A percentile compares a stretch with the other conserved stretches of the same genome.
phyloP scores from a whole-genome alignment of 2,888 invertebrate species.

The Oligia latruncula region DNA sequence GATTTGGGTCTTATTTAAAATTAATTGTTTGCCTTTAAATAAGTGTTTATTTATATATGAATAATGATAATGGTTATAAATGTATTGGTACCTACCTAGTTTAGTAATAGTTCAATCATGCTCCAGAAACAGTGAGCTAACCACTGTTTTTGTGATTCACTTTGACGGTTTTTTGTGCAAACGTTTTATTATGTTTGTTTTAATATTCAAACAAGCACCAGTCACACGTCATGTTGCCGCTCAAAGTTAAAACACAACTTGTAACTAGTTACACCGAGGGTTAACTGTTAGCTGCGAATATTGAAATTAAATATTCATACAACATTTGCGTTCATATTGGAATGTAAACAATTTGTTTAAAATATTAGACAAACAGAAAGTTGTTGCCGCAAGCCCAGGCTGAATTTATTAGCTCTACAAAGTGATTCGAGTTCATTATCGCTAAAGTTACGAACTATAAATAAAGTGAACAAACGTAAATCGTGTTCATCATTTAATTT shows the following conservation, averaged over 20 bases:
- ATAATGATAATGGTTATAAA: neutral
- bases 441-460: slow-evolving; percentile 64
- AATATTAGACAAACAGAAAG: slow-evolving; percentile 56
- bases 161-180: too few species aligned
- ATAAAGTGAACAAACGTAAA: slow-evolving; percentile 60
- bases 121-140: too few species aligned
- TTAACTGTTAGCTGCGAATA: slow-evolving; percentile 21
- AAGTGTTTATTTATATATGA: neutral
- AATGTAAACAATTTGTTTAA: slow-evolving; percentile 56
- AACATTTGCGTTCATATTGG: slow-evolving; percentile 40
- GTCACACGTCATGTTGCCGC: slow-evolving; percentile 7
- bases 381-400: slow-evolving; percentile 45
- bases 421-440: slow-evolving; percentile 66
- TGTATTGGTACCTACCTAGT: neutral
- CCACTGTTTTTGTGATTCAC: too few species aligned
- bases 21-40: neutral
- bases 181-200: too few species aligned
- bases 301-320: slow-evolving; percentile 42
- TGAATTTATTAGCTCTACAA: slow-evolving; percentile 63
- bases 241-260: slow-evolving; percentile 27
- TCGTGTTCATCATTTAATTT: slow-evolving; percentile 54
- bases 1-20: slow-evolving; percentile 13
- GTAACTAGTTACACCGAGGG: slow-evolving; percentile 10
- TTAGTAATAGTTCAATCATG: neutral
- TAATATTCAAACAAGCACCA: neutral